Evolutionary conservation across 23 tunicate genomes (phyloP).

Genomic region (Ciona savignyi): DNA sequence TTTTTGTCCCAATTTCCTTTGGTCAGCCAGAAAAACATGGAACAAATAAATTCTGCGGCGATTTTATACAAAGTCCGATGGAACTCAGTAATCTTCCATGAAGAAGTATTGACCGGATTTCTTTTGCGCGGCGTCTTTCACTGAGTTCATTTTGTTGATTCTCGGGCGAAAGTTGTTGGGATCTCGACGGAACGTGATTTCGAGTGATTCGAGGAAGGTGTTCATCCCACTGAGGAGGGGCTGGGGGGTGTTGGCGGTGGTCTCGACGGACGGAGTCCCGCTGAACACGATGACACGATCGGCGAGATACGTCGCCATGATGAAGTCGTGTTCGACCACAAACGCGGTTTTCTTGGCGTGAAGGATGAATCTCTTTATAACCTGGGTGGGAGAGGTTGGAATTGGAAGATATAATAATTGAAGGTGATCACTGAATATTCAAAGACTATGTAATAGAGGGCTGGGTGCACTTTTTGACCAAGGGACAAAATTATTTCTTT

Average conservation of each 20-base stretch:
- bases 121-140: conserved; percentile 68
- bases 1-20: too few relatives aligned
- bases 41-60: too few relatives aligned
- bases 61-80: too few relatives aligned
- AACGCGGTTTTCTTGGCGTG: conserved; percentile 95
- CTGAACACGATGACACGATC: conserved; percentile 88
- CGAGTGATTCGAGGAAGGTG: conserved; percentile 55
- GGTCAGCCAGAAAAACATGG: too few relatives aligned
- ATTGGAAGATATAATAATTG: too few relatives aligned
- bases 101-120: conserved; percentile 84
- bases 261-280: conserved; percentile 73
- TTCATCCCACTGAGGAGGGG: conserved; percentile 80
- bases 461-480: too few relatives aligned
- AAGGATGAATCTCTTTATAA: conserved; percentile 78
- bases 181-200: conserved; percentile 93
- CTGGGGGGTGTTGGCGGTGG: conserved; percentile 75
- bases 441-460: too few relatives aligned
- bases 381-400: conserved; percentile 26
- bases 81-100: conserved; percentile 69
- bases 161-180: conserved; percentile 87
- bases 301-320: conserved; percentile 94
- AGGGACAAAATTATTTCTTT: too few relatives aligned
- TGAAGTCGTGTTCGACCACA: conserved; percentile 97
- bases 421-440: too few relatives aligned
- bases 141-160: conserved; percentile 72